Conservation (phyloP, 2,797 vertebrate species). For the Odontamblyopus rebecca region DNA sequence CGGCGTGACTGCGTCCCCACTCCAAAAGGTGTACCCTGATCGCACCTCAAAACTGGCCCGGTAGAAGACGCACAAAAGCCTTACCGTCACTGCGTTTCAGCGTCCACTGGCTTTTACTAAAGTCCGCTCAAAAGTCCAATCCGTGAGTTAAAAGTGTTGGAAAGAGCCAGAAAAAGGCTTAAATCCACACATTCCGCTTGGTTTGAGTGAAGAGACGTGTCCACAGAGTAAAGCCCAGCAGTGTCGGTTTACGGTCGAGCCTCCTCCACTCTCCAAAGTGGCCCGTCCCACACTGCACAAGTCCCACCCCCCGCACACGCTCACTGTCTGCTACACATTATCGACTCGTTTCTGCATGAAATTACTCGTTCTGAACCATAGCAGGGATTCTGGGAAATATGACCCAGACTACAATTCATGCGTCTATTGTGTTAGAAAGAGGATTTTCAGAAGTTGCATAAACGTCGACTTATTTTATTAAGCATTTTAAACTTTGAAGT, state of each 20-base stretch:
- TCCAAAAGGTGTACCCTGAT: constrained; percentile 36
- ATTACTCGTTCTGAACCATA: background rate
- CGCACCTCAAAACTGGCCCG: constrained; percentile 25
- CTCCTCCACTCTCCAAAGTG: constrained; percentile 19
- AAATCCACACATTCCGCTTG: constrained; percentile 29
- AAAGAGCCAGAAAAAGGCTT: background rate
- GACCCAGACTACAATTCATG: background rate
- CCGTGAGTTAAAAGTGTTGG: background rate
- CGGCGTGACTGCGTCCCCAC: background rate
- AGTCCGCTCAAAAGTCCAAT: constrained; percentile 4
- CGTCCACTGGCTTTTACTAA: background rate
- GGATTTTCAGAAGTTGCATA: background rate
- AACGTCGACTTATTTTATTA: background rate
- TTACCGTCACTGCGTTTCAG: constrained; percentile 34
- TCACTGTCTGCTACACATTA: constrained; percentile 17
- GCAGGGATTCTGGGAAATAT: background rate
- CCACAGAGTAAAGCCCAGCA: constrained; percentile 9
- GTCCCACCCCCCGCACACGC: constrained; percentile 59
- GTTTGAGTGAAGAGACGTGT: constrained; percentile 4
- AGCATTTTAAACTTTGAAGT: too few species aligned
- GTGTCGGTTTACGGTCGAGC: constrained; percentile 18
- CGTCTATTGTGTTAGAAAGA: background rate
- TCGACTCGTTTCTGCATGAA: background rate
- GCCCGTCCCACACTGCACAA: constrained; percentile 30
- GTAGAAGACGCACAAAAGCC: constrained; percentile 9